A percentile compares a stretch with the other conserved stretches of the same genome.
Conservation (phyloP, 2,113 vertebrate species). For the Odobenus rosmarus region DNA sequence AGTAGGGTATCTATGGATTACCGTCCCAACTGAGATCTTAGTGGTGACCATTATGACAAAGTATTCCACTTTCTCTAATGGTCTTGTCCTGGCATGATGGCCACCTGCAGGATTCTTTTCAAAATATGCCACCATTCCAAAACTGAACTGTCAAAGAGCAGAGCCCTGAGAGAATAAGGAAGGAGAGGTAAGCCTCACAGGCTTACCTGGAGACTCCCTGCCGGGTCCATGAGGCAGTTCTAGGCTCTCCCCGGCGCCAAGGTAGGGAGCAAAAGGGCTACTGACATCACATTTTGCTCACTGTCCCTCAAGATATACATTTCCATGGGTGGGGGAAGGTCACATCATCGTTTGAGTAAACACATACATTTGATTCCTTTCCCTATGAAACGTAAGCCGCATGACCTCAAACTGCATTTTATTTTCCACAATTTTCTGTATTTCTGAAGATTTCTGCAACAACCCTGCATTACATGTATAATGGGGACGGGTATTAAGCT, state of each 20-base stretch:
- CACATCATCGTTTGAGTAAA: background rate
- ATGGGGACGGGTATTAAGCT: background rate
- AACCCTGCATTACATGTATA: background rate
- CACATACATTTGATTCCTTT: background rate
- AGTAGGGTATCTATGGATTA: too few species aligned
- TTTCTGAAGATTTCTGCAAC: slow-evolving; percentile 21
- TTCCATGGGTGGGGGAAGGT: background rate
- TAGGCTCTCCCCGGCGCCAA: background rate
- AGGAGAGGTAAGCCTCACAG: background rate
- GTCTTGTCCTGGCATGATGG: background rate
- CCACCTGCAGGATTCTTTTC: background rate
- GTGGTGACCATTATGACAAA: background rate
- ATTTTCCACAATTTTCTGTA: background rate
- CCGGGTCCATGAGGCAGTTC: background rate
- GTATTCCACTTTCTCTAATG: background rate
- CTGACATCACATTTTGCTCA: background rate
- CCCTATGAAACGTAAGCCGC: background rate
- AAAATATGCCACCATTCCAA: background rate
- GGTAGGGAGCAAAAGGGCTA: background rate
- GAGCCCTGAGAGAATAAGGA: background rate
- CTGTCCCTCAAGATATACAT: background rate
- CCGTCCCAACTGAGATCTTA: background rate
- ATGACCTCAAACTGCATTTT: background rate
- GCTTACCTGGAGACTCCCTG: background rate
- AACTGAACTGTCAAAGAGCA: background rate